Percentiles rank a stretch among this genome's conserved stretches.
phyloP scores from a whole-genome alignment of 2,113 vertebrate genomes.

The Anhinga anhinga region DNA sequence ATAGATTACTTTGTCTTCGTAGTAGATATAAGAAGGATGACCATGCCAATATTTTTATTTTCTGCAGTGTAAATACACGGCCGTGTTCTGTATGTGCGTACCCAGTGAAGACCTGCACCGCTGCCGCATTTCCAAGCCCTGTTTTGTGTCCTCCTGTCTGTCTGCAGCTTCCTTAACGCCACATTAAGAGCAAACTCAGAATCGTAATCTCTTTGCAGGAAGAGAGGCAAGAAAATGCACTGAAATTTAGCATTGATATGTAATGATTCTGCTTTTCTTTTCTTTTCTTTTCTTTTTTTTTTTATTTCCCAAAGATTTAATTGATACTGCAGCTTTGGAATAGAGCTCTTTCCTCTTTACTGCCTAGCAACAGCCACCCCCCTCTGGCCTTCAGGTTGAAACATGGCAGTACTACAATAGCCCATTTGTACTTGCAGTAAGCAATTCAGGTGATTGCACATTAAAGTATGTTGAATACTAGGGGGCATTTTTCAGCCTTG shows the following conservation, averaged over 20 bases:
- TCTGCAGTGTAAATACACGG: neutral
- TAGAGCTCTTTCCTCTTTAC: neutral
- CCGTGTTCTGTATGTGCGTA: neutral
- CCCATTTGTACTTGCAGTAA: neutral
- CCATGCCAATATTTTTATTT: neutral
- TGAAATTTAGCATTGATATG: neutral
- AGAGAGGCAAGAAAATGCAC: neutral
- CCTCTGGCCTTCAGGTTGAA: conserved; percentile 26
- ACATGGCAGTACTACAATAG: neutral
- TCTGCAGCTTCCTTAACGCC: neutral
- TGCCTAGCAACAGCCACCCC: neutral
- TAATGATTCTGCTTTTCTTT: neutral
- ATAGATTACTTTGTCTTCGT: neutral
- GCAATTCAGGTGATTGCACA: conserved; percentile 44
- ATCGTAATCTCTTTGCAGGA: neutral
- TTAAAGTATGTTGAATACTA: neutral
- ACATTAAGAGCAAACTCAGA: neutral
- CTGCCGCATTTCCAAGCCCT: neutral
- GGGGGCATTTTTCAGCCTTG: conserved; percentile 26
- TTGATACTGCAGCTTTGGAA: neutral
- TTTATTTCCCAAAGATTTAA: neutral
- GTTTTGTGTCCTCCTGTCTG: neutral
- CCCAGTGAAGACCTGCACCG: neutral
- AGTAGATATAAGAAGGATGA: neutral
- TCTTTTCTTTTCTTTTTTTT: neutral